Evolutionary conservation across 2,113 vertebrate species (phyloP).

Genomic region (Nerophis lumbriciformis): DNA sequence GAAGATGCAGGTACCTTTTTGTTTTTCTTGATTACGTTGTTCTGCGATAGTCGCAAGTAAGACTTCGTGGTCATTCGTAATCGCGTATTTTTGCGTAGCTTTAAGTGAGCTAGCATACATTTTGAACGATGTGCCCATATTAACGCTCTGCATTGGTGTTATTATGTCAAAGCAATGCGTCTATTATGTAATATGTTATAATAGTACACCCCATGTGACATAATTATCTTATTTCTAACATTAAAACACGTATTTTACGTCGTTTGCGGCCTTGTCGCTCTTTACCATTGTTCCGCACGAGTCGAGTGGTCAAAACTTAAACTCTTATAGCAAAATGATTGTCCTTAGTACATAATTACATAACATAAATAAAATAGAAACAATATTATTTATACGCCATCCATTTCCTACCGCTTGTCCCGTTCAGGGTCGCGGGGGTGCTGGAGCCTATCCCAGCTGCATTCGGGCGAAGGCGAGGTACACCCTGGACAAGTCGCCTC

Average conservation of each 20-base stretch:
- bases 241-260: too few relatives aligned
- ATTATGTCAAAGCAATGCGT: not conserved
- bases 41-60: not conserved
- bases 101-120: not conserved
- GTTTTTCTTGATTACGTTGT: not conserved
- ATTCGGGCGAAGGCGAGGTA: too few relatives aligned
- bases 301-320: too few relatives aligned
- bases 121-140: not conserved
- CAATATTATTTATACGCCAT: too few relatives aligned
- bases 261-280: not conserved
- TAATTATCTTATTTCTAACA: not conserved
- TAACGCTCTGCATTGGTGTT: not conserved
- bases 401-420: too few relatives aligned
- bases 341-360: too few relatives aligned
- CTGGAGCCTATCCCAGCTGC: too few relatives aligned
- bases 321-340: too few relatives aligned
- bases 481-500: too few relatives aligned
- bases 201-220: not conserved
- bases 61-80: not conserved
- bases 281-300: not conserved
- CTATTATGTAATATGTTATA: too few relatives aligned
- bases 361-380: too few relatives aligned
- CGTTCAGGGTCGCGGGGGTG: too few relatives aligned
- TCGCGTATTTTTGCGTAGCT: not conserved
- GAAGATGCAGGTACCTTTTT: constrained; percentile 51